A percentile compares a stretch with the other conserved stretches of the same genome.
These are phyloP conservation scores for Ploceus nigricollis DNA, from an alignment of 2,113 vertebrate genomes.

Conservation along the genomic window DNA sequence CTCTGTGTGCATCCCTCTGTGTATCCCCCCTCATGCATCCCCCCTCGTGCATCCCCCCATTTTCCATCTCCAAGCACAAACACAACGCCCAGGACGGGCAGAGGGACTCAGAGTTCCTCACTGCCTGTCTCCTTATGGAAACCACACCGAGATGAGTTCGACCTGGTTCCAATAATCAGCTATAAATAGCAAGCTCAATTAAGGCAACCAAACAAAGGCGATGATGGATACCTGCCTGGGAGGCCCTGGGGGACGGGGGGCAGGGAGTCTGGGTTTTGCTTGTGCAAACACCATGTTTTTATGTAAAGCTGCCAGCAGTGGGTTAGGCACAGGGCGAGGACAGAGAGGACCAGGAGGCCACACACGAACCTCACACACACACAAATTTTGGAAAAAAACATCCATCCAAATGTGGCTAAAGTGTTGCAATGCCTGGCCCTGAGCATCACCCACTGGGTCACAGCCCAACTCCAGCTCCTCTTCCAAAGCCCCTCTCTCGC, in stretches of 20 bases:
- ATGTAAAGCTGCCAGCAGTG: background rate
- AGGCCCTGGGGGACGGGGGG: background rate
- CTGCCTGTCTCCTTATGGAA: slow-evolving; percentile 19
- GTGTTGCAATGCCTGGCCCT: accelerated
- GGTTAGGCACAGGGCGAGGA: accelerated
- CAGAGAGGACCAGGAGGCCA: background rate
- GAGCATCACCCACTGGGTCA: background rate
- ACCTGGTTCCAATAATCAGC: slow-evolving; percentile 42
- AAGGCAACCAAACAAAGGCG: background rate
- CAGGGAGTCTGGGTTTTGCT: background rate
- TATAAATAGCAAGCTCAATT: slow-evolving; percentile 47
- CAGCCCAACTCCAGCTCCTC: background rate
- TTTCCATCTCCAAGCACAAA: background rate
- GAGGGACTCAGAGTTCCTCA: background rate
- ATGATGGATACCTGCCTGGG: background rate
- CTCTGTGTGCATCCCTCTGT: accelerated
- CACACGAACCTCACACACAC: too few species aligned
- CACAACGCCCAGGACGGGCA: accelerated
- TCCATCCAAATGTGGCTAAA: accelerated
- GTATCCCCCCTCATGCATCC: background rate
- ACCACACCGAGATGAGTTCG: background rate
- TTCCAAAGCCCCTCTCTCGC: background rate
- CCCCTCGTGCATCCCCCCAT: background rate
- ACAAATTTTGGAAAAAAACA: background rate
- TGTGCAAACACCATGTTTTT: background rate